phyloP scores from a whole-genome alignment of 1,140 invertebrate species.

The Drosophila auraria region DNA sequence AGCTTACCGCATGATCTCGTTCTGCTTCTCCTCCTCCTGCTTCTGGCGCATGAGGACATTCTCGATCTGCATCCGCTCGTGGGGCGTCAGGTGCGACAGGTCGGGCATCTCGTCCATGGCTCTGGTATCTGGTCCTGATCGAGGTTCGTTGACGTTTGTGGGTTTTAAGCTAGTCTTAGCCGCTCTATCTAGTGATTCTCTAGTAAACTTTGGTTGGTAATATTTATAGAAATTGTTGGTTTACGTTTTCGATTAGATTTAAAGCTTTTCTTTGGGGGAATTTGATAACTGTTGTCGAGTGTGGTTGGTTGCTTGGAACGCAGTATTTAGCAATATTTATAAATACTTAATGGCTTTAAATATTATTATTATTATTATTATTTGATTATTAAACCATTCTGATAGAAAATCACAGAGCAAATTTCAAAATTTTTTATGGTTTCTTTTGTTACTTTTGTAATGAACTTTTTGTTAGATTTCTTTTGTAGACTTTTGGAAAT shows the following conservation, averaged over 20 bases:
- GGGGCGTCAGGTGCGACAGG: slow-evolving; percentile 98
- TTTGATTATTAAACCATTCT: slow-evolving; percentile 79
- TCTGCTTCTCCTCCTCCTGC: slow-evolving; percentile 98
- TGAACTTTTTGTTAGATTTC: slow-evolving; percentile 44
- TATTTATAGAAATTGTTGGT: slow-evolving; percentile 45
- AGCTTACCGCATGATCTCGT: slow-evolving; percentile 96
- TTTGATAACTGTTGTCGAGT: slow-evolving; percentile 63
- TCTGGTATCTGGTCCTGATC: slow-evolving; percentile 20
- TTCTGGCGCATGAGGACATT: slow-evolving; percentile 97
- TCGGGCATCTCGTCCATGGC: slow-evolving; percentile 95
- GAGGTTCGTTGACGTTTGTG: slow-evolving; percentile 23
- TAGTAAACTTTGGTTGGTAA: slow-evolving; percentile 26
- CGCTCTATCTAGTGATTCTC: slow-evolving; percentile 36
- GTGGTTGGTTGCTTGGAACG: slow-evolving; percentile 50
- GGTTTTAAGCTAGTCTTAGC: slow-evolving; percentile 30
- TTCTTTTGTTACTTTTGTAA: slow-evolving; percentile 38
- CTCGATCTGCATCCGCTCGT: slow-evolving; percentile 98
- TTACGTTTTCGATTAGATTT: slow-evolving; percentile 42
- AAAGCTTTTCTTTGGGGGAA: slow-evolving; percentile 48
- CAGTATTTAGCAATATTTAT: slow-evolving; percentile 70
- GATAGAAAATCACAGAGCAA: slow-evolving; percentile 83
- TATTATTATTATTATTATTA: slow-evolving; percentile 58
- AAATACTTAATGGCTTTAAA: slow-evolving; percentile 49
- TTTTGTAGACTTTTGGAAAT: slow-evolving; percentile 72
- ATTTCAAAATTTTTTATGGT: slow-evolving; percentile 73